Percentiles rank a stretch among this genome's conserved stretches.
Evolutionary conservation across 1,140 invertebrate genomes (phyloP).

Genomic region (Prorops nasuta): DNA sequence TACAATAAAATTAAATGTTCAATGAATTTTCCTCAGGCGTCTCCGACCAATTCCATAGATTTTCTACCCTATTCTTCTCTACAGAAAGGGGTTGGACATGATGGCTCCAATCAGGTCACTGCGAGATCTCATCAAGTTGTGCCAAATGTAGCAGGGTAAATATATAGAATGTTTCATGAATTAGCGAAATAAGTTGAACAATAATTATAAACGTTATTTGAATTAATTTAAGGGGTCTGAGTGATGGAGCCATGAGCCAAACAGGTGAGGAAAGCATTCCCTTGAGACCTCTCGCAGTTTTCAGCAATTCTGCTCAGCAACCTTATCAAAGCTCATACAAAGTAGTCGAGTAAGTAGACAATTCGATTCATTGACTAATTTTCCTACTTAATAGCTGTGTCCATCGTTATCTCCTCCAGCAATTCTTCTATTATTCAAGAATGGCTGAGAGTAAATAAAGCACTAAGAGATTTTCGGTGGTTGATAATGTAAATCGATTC

Average conservation of each 20-base stretch:
- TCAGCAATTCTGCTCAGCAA: constrained; percentile 61
- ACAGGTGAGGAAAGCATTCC: constrained; percentile 71
- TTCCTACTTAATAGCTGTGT: too few relatives aligned
- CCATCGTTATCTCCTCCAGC: too few relatives aligned
- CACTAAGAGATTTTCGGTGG: not conserved
- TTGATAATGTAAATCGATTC: not conserved
- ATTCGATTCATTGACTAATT: constrained; percentile 2
- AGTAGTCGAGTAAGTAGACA: constrained; percentile 69
- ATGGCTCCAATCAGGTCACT: constrained; percentile 53
- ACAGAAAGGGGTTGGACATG: constrained; percentile 48
- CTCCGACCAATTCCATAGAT: constrained; percentile 62
- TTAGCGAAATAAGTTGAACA: not conserved
- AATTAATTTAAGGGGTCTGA: constrained; percentile 35
- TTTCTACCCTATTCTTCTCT: constrained; percentile 64
- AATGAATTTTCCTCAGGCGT: constrained; percentile 46
- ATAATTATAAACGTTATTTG: not conserved
- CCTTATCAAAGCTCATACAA: constrained; percentile 56
- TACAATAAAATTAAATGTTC: not conserved
- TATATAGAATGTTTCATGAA: too few relatives aligned
- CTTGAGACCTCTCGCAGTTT: constrained; percentile 70
- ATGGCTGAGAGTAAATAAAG: not conserved
- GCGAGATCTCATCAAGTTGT: constrained; percentile 55
- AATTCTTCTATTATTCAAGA: too few relatives aligned
- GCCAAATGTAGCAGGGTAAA: constrained; percentile 55
- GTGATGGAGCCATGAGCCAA: constrained; percentile 47